phyloP scores from a whole-genome alignment of 2,797 vertebrate genomes.

The Cygnus olor region DNA sequence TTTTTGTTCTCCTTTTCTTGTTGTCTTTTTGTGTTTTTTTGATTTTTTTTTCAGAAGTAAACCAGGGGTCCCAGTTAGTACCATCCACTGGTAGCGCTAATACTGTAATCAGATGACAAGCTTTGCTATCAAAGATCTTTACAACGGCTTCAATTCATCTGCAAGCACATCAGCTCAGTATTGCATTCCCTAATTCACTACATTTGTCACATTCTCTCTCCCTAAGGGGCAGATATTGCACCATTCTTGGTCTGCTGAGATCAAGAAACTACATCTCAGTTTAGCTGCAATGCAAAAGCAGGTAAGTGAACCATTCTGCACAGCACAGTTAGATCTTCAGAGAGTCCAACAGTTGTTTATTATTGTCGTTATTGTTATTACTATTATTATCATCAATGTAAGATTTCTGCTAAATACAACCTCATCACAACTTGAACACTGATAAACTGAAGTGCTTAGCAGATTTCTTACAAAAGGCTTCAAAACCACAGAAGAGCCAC shows the following conservation, averaged over 20 bases:
- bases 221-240: background rate
- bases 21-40: background rate
- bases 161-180: background rate
- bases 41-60: background rate
- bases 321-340: background rate
- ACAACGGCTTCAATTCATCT: conserved; percentile 21
- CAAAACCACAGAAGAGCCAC: background rate
- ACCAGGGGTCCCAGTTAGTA: background rate
- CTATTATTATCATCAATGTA: background rate
- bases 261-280: background rate
- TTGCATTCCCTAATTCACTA: background rate
- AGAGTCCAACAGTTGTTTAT: background rate
- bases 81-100: background rate
- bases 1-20: background rate
- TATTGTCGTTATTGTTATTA: background rate
- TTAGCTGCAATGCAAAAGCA: background rate
- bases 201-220: background rate
- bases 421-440: background rate
- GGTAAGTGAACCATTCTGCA: background rate
- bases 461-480: background rate
- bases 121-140: conserved; percentile 25
- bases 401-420: background rate
- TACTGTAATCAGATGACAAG: background rate
- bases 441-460: background rate
- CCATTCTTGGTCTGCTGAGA: background rate